Conservation (phyloP, 2,888 invertebrate genomes). For the Myopa tessellatipennis region DNA sequence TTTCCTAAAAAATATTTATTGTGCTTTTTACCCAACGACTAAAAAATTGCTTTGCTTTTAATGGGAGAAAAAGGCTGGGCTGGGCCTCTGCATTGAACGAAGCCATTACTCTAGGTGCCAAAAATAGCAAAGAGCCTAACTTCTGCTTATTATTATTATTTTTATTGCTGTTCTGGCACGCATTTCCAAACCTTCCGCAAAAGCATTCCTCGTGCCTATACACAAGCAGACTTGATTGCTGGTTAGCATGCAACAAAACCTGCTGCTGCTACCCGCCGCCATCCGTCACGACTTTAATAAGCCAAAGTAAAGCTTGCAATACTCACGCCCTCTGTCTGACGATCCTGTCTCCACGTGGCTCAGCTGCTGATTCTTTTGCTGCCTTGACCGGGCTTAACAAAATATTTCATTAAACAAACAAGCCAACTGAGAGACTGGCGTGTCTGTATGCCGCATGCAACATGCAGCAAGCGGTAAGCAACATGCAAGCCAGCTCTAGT, state of each 20-base stretch:
- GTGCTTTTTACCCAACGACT: too few relatives aligned
- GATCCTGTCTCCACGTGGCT: background rate
- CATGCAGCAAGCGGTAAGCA: background rate
- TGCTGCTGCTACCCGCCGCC: background rate
- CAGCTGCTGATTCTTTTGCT: background rate
- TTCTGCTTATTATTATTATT: background rate
- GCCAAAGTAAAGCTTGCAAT: background rate
- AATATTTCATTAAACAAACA: background rate
- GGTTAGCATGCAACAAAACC: background rate
- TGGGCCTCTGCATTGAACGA: background rate
- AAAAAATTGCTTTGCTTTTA: too few relatives aligned
- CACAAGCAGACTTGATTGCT: background rate
- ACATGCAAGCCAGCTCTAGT: too few relatives aligned
- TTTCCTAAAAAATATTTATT: too few relatives aligned
- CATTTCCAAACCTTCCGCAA: background rate
- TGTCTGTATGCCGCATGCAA: constrained; percentile 4
- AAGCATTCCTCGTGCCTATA: background rate
- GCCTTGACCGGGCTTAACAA: constrained; percentile 12
- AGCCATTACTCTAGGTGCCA: background rate
- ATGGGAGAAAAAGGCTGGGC: too few relatives aligned
- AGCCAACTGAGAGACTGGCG: background rate
- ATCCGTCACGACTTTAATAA: background rate
- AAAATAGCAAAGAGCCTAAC: background rate
- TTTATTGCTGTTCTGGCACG: background rate
- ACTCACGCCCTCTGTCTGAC: background rate